These are phyloP conservation scores for Vulpes ferrilata DNA, from an alignment of 2,113 vertebrate genomes.

Conservation along the genomic window DNA sequence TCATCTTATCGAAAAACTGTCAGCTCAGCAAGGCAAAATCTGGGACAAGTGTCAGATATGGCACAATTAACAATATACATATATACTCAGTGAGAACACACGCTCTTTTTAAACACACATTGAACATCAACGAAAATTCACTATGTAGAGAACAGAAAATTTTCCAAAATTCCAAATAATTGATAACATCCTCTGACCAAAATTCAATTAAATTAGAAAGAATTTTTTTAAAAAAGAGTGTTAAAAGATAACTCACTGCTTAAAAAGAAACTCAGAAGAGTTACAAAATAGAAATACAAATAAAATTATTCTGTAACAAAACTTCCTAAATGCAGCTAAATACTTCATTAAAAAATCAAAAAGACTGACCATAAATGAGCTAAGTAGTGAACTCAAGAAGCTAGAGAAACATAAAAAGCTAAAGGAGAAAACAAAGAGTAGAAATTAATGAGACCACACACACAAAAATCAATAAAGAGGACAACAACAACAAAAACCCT, in stretches of 20 bases:
- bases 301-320: neutral
- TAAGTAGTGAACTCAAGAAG: neutral
- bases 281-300: neutral
- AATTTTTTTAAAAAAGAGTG: neutral
- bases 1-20: neutral
- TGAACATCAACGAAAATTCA: neutral
- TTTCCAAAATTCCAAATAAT: neutral
- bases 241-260: neutral
- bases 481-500: neutral
- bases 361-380: neutral
- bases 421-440: neutral
- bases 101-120: neutral
- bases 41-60: neutral
- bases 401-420: neutral
- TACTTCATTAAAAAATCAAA: neutral
- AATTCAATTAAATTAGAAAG: neutral
- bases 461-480: conserved; percentile 16
- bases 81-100: neutral
- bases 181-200: neutral
- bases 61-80: neutral
- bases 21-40: neutral
- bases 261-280: neutral
- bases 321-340: neutral
- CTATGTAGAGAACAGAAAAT: neutral
- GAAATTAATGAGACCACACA: neutral